These are phyloP conservation scores for Ceuthmochares aereus DNA, from an alignment of 2,113 vertebrate species.

Conservation along the genomic window DNA sequence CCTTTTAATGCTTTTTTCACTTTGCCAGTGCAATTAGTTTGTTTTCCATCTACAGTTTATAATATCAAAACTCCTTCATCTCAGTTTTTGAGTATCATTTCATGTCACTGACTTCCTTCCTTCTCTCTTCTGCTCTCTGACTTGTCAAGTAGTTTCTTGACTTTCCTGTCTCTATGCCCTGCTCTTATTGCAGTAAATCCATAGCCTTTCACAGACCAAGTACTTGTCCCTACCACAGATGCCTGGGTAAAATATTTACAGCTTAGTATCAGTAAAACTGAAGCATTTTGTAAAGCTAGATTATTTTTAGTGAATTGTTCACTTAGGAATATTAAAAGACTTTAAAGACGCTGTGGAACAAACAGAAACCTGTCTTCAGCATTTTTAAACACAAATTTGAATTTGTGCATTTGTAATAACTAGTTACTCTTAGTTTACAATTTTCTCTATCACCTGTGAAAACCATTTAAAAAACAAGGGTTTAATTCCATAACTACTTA, in stretches of 20 bases:
- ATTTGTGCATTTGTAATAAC: not conserved
- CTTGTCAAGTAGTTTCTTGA: not conserved
- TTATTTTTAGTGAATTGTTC: not conserved
- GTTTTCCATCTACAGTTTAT: not conserved
- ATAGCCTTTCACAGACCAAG: not conserved
- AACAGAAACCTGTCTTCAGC: fast-evolving
- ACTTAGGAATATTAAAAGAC: not conserved
- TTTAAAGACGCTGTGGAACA: not conserved
- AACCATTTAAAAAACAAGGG: not conserved
- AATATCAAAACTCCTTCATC: not conserved
- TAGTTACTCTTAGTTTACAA: not conserved
- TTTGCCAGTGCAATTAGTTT: not conserved
- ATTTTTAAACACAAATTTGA: not conserved
- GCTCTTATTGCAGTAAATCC: not conserved
- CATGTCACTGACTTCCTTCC: not conserved
- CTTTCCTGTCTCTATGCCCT: not conserved
- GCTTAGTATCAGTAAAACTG: not conserved
- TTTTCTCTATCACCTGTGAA: not conserved
- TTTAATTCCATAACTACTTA: not conserved
- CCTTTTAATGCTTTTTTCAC: not conserved
- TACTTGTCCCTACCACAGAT: not conserved
- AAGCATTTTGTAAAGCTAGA: not conserved
- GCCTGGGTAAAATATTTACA: not conserved
- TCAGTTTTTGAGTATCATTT: not conserved
- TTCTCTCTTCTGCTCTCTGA: not conserved